Percentiles rank a stretch among this genome's conserved stretches.
Conservation (phyloP, 2,113 vertebrate genomes). For the Petrocephalus zakoni region DNA sequence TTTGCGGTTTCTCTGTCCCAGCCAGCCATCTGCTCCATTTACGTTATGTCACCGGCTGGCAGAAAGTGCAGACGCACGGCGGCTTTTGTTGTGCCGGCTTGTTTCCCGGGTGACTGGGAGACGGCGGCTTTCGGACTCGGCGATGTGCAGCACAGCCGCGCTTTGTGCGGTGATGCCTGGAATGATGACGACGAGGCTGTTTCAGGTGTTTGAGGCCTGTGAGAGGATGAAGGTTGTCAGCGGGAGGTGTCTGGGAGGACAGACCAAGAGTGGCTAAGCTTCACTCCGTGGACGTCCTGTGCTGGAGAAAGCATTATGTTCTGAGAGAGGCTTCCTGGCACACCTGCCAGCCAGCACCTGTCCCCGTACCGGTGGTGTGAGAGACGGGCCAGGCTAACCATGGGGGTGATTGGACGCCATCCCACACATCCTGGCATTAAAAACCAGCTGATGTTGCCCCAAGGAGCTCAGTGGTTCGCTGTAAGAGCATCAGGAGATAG, state of each 20-base stretch:
- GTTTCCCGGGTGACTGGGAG: not conserved
- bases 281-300: no score
- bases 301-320: no score
- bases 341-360: no score
- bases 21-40: not conserved
- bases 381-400: no score
- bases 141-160: not conserved
- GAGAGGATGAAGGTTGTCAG: not conserved
- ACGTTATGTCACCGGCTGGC: not conserved
- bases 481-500: no score
- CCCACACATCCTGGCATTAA: no score
- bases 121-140: not conserved
- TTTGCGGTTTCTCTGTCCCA: not conserved
- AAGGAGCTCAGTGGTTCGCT: no score
- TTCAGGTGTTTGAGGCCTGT: not conserved
- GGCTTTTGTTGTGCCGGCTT: not conserved
- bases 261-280: not conserved
- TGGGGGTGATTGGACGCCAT: no score
- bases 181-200: not conserved
- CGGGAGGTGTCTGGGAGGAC: not conserved
- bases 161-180: not conserved
- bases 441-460: no score
- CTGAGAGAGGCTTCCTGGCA: no score
- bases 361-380: no score
- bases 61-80: not conserved